Base-by-base conservation (phyloP, 2,888 invertebrate genomes). In the Tinea trinotella region DNA sequence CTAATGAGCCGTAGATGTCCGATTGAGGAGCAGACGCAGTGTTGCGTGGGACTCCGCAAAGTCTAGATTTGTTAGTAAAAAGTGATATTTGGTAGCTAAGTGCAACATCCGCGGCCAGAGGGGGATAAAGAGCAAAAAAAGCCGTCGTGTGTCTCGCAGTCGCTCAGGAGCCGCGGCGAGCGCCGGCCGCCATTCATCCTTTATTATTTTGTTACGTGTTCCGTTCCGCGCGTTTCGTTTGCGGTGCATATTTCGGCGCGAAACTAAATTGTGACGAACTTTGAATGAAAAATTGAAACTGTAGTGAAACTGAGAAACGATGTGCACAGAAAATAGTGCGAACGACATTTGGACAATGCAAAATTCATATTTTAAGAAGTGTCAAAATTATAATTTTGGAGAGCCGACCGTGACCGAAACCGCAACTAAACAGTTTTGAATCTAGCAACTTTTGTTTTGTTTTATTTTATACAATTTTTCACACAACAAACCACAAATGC, bases 181-280 rank as follows among this genome's bases (percentile, higher is more conserved):
- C 74, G 80, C 76, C 79, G 80, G 73, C 70, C 81, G 84, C 83
- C 67, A 72, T 70, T 71, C 74, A 70, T 67, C 69, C 67, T 75
- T 76, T 75, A 70, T 80, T 83, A 72, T 67, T 50, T 56, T 52
- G 70, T 84, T 84, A 83, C 84, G 84, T 77, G 81, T 84, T 85
- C 84, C 74, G 74, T 83, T 85, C 84, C 84, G 84, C 82, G 84
- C 83, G 82, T 77, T 74, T 19, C 73, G 66, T 77, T 79, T 78
- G 83, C 82, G 80, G 75, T 76, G 70, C 74, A 71, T 67, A 54
- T 68, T 67, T 70, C 72, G 73, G 72, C 76, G 78, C 76, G 75
- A 67, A 71, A 77, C 24, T 63, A 82, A 82, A 81, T 81, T 82
- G 82, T 83, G 82, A 81, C 73, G 74, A 77, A 79, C 78, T 60